phyloP scores from a whole-genome alignment of 2,888 invertebrate species.

The Apotomis turbidana region DNA sequence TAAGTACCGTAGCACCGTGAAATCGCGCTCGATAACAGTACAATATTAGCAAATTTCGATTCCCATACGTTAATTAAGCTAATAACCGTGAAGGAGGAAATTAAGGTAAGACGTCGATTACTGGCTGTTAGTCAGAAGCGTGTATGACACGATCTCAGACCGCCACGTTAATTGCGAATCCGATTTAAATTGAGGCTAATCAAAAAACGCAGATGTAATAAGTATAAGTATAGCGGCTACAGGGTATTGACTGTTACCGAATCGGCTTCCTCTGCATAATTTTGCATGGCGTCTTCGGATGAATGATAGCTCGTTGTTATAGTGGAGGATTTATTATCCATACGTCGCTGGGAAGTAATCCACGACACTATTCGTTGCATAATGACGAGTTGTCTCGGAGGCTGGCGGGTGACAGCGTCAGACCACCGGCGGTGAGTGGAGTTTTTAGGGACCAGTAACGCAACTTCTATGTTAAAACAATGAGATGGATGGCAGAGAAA shows the following conservation, averaged over 20 bases:
- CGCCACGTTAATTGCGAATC: slow-evolving; percentile 27
- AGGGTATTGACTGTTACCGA: slow-evolving; percentile 23
- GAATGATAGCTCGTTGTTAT: slow-evolving; percentile 30
- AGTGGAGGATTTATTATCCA: slow-evolving; percentile 37
- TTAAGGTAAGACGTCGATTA: slow-evolving; percentile 57
- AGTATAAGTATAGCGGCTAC: slow-evolving; percentile 15
- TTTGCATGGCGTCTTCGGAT: slow-evolving; percentile 22
- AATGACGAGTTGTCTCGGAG: slow-evolving; percentile 52
- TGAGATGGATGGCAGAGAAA: neutral
- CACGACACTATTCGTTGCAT: slow-evolving; percentile 55
- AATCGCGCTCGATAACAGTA: slow-evolving; percentile 59
- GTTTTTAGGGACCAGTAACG: slow-evolving; percentile 56
- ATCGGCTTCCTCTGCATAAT: slow-evolving; percentile 25
- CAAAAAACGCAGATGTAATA: slow-evolving; percentile 30
- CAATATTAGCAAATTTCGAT: slow-evolving; percentile 66
- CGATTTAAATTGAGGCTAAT: slow-evolving; percentile 36
- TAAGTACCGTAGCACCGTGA: slow-evolving; percentile 65
- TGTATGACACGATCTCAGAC: slow-evolving; percentile 58
- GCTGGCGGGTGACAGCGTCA: slow-evolving; percentile 56
- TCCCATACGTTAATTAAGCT: slow-evolving; percentile 55
- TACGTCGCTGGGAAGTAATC: slow-evolving; percentile 52
- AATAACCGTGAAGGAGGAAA: slow-evolving; percentile 70
- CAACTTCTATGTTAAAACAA: slow-evolving; percentile 6
- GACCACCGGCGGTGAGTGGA: slow-evolving; percentile 72
- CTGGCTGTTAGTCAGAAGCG: slow-evolving; percentile 57